A percentile compares a stretch with the other conserved stretches of the same genome.
Conservation (phyloP, 2,797 vertebrate genomes). For the Girardinus metallicus region DNA sequence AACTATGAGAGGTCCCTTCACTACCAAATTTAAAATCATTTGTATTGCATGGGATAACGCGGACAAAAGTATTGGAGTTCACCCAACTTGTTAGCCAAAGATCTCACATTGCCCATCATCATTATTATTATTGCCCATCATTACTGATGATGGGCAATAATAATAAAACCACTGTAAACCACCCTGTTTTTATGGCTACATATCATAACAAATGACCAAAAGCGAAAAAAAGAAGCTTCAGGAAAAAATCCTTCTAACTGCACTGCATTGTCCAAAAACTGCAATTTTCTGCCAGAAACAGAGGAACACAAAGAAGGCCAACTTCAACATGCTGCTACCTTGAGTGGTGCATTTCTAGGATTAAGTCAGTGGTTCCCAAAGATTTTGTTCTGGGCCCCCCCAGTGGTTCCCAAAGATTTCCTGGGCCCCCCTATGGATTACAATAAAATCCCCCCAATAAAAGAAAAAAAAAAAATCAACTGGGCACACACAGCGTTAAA, state of each 20-base stretch:
- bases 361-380: too few relatives aligned
- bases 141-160: too few relatives aligned
- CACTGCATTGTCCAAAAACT: not conserved
- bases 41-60: not conserved
- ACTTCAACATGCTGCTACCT: not conserved
- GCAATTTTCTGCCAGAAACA: not conserved
- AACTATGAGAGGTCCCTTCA: not conserved
- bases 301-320: not conserved
- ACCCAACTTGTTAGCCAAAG: not conserved
- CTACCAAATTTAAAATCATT: not conserved
- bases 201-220: not conserved
- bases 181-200: not conserved
- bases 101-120: not conserved
- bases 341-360: not conserved
- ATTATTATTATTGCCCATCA: too few relatives aligned
- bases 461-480: too few relatives aligned
- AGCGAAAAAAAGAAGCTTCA: not conserved
- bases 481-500: too few relatives aligned
- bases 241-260: not conserved
- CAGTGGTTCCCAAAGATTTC: too few relatives aligned
- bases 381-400: too few relatives aligned
- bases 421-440: too few relatives aligned
- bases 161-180: too few relatives aligned
- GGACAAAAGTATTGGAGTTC: not conserved
- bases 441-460: too few relatives aligned